These are phyloP conservation scores for Arge pagana DNA, from an alignment of 2,888 invertebrate species.

Conservation along the genomic window DNA sequence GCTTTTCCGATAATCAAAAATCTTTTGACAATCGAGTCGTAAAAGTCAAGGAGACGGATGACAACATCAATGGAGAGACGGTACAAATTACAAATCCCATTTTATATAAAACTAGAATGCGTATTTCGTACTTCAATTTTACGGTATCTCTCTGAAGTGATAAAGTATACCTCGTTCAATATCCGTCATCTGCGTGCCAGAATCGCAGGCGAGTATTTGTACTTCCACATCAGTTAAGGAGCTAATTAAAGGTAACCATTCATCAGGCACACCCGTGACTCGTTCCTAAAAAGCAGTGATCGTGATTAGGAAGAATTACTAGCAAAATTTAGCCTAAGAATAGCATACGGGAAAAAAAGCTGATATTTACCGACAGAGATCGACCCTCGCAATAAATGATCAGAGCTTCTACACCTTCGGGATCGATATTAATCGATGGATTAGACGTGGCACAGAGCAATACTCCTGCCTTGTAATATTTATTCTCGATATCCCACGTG, in stretches of 20 bases:
- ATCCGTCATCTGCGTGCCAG: slow-evolving; percentile 2
- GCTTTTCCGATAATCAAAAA: no score
- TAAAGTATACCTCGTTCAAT: slow-evolving; percentile 2
- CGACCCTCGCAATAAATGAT: slow-evolving; percentile 68
- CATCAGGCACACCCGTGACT: slow-evolving; percentile 38
- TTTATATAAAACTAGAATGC: no score
- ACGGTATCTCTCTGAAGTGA: no score
- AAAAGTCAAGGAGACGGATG: no score
- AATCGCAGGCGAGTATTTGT: slow-evolving; percentile 44
- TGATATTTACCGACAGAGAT: slow-evolving; percentile 49
- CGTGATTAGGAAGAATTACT: slow-evolving; percentile 36
- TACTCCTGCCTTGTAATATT: slow-evolving; percentile 72
- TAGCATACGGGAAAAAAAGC: not conserved
- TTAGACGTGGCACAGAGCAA: slow-evolving; percentile 62
- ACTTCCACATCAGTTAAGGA: slow-evolving; percentile 45
- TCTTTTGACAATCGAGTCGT: no score
- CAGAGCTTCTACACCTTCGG: slow-evolving; percentile 64
- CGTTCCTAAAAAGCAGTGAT: slow-evolving; percentile 41
- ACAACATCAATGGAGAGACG: no score
- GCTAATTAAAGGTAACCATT: slow-evolving; percentile 41
- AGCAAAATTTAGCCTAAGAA: slow-evolving; percentile 13
- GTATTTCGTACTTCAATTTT: not conserved
- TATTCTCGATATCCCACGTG: slow-evolving; percentile 69
- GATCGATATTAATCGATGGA: slow-evolving; percentile 59
- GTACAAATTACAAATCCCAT: no score